Conservation (phyloP, 1,140 invertebrate genomes). For the Aradophagus sp. region DNA sequence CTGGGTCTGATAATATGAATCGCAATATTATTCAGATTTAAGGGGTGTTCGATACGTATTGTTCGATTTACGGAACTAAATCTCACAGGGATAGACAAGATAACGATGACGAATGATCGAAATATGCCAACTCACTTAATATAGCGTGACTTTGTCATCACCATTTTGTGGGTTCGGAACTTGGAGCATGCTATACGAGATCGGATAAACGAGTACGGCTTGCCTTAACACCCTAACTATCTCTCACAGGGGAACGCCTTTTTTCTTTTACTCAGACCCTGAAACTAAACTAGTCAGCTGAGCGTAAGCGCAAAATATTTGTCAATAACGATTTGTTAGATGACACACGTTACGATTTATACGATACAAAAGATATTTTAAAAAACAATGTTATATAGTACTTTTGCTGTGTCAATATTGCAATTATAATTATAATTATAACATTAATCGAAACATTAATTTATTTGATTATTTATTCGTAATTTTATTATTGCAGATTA, state of each 20-base stretch:
- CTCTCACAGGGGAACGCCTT: constrained; percentile 36
- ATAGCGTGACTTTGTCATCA: constrained; percentile 58
- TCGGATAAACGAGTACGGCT: constrained; percentile 43
- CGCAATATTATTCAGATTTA: constrained; percentile 33
- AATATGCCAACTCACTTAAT: constrained; percentile 58
- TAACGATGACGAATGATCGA: constrained; percentile 59
- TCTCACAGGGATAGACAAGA: constrained; percentile 48
- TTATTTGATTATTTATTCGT: constrained; percentile 6
- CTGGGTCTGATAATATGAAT: constrained; percentile 30
- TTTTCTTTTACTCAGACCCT: constrained; percentile 47
- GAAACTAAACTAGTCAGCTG: constrained; percentile 43
- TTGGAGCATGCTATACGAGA: constrained; percentile 44
- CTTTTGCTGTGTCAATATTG: background rate
- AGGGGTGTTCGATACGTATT: constrained; percentile 36
- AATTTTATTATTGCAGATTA: constrained; percentile 23
- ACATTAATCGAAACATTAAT: background rate
- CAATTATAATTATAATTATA: background rate
- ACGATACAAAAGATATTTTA: constrained; percentile 2
- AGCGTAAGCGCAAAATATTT: constrained; percentile 27
- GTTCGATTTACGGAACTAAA: constrained; percentile 49
- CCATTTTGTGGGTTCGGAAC: constrained; percentile 51
- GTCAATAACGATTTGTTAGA: constrained; percentile 29
- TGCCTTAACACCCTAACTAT: constrained; percentile 51
- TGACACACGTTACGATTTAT: constrained; percentile 20
- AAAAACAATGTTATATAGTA: too few relatives aligned